Evolutionary conservation across 2,888 invertebrate genomes (phyloP), one percentile per base, ranked within the genome.

Genomic region (Lochmaea capreae): DNA sequence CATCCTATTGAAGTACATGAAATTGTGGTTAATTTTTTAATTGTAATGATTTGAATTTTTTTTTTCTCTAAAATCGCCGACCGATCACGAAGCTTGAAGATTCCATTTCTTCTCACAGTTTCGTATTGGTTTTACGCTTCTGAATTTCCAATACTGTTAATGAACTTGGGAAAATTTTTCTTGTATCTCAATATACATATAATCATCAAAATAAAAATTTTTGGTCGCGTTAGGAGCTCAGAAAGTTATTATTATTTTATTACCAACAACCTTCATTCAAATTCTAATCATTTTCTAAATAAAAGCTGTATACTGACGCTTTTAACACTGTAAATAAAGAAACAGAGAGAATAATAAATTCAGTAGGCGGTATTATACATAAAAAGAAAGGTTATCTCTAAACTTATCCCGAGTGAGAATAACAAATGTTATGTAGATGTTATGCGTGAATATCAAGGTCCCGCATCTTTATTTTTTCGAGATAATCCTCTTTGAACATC

Each of bases 371-470:
- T 65, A 16, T 49, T 14, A 16, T 43, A 49, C 18, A 18, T 58
- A 70, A 72, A 72, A 70, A 72, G 70, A 74, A 74, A 71, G 74
- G 72, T 76, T 70, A 62, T 72, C 67, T 59, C 16, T 52, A 43
- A 62, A 74, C 69, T 69, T 67, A 65, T 39, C 11, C 16, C 1
- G 65, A 70, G 77, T 65, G 74, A 76, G 77, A 76, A 77, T 77
- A 75, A 77, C 77, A 77, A 77, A 72, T 75, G 75, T 77, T 77
- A 77, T 77, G 73, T 72, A 75, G 75, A 77, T 77, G 59, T 69
- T 39, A 54, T 61, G 46, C 49, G 59, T 54, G 54, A 54, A 54
- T 54, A 71, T 65, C 42, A 49, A 71, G 18, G 14, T 16, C 39
- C 39, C 9, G 0, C 54, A 54, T 54, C 54, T 54, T 54, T 54